phyloP scores from a whole-genome alignment of 2,888 invertebrate genomes.

The Rhagium mordax region DNA sequence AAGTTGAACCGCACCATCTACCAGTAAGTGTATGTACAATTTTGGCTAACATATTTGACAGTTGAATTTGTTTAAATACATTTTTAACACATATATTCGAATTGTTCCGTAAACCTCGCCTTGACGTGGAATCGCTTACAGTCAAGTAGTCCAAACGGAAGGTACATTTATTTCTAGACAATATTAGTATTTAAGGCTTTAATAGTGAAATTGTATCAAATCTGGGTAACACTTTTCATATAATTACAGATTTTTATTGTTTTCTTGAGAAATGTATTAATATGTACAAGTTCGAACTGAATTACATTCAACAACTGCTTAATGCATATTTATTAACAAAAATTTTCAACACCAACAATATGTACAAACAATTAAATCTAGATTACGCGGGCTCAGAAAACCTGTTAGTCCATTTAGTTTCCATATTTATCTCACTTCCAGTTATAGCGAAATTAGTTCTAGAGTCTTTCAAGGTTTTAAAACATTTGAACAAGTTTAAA shows the following conservation, averaged over 20 bases:
- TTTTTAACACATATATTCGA: too few species aligned
- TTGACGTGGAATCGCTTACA: too few species aligned
- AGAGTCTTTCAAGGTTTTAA: constrained; percentile 56
- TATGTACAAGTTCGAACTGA: not conserved
- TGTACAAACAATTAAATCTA: not conserved
- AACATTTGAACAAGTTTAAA: constrained; percentile 74
- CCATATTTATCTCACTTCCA: constrained; percentile 61
- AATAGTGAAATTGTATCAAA: too few species aligned
- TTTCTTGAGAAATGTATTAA: not conserved
- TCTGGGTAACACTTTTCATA: too few species aligned
- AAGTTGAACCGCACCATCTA: too few species aligned
- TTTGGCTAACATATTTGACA: too few species aligned
- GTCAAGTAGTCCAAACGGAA: too few species aligned
- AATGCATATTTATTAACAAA: not conserved
- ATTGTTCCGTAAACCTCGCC: too few species aligned
- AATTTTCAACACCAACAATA: not conserved
- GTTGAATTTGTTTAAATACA: too few species aligned
- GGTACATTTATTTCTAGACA: too few species aligned
- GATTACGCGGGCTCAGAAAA: not conserved
- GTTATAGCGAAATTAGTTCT: constrained; percentile 56
- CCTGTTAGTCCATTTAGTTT: constrained; percentile 14
- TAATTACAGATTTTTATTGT: constrained; percentile 1
- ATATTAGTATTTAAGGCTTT: too few species aligned
- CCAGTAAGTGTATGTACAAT: too few species aligned
- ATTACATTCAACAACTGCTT: not conserved